A percentile compares a stretch with the other conserved stretches of the same genome.
phyloP scores from a whole-genome alignment of 1,140 invertebrate species.

The Bombus impatiens region DNA sequence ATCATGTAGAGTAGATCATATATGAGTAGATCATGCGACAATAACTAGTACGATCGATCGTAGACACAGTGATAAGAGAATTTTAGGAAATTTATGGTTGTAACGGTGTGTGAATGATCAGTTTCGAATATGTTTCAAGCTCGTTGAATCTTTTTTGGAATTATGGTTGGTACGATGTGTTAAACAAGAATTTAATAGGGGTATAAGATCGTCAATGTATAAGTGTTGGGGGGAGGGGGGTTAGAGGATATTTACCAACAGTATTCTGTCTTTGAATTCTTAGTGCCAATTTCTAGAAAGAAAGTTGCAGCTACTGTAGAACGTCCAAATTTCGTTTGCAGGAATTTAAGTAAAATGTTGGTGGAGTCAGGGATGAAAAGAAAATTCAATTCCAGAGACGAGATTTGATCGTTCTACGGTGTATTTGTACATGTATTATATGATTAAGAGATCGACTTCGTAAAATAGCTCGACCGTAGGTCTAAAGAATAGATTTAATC shows the following conservation, averaged over 20 bases:
- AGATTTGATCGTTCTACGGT: not conserved
- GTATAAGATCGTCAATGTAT: not conserved
- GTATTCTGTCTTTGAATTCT: conserved; percentile 74
- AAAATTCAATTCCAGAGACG: too few species aligned
- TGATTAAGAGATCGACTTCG: conserved; percentile 19
- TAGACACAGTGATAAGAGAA: not conserved
- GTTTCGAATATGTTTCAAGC: not conserved
- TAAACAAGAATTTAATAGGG: not conserved
- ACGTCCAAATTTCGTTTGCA: not conserved
- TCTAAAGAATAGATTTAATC: conserved; percentile 25
- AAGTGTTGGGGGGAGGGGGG: not conserved
- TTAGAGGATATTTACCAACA: conserved; percentile 68
- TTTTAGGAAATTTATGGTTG: not conserved
- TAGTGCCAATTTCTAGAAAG: conserved; percentile 70
- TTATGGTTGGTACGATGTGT: not conserved
- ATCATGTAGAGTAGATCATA: too few species aligned
- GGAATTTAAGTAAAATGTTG: not conserved
- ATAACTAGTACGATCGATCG: not conserved
- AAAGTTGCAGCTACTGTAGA: conserved; percentile 41
- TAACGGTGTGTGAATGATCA: not conserved
- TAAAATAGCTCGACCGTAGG: conserved; percentile 15
- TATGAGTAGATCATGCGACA: not conserved
- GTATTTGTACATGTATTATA: conserved; percentile 55
- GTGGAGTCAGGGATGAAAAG: not conserved
- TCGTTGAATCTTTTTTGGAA: not conserved